Evolutionary conservation across 2,113 vertebrate species (phyloP), one percentile per base, ranked within the genome.

Genomic region (Donacobius atricapilla): DNA sequence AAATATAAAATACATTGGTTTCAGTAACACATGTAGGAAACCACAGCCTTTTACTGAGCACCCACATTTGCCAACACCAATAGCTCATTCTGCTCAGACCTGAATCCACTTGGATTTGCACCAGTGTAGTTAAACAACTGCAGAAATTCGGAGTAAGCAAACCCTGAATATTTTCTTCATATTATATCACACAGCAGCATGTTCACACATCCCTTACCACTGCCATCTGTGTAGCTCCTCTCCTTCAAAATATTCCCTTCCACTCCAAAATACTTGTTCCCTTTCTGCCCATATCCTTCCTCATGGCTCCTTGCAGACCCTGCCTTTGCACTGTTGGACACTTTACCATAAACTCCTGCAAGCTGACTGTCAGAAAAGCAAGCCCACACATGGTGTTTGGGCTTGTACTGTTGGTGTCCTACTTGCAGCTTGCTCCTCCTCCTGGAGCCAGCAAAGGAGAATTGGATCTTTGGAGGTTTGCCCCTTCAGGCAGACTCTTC

Each of bases 101-200:
- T 40, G 75, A 73, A 90, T 31, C 47, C 27, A 66, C 50, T 61
- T 87, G 75, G 47, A 87, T 66, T 94, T 73, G 56, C 20, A 88
- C 22, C 75, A 70, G 27, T 35, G 39, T 47, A 48, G 13, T 88
- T 57, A 66, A 83, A 93, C 64, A 80, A 80, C 63, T 88, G 54
- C 63, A 87, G 25, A 58, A 93, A 89, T 33, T 72, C 33, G 61
- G 39, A 5, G 53, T 37, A 90, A 93, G 92, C 68, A 94, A 83
- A 73, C 19, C 15, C 66, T 54, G 30, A 70, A 66, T 27, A 82
- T 7, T 31, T 69, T 91, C n/a, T 71, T 80, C 45, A 28, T 51
- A n/a, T 33, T 53, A 45, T 25, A 77, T 42, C 21, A 65, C 70
- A 82, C 2, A 7, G 39, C 81, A 79, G 23, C n/a, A 53, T 0